A percentile compares a stretch with the other conserved stretches of the same genome.
Conservation (phyloP, 2,888 invertebrate species). For the Poecilobothrus nobilitatus region DNA sequence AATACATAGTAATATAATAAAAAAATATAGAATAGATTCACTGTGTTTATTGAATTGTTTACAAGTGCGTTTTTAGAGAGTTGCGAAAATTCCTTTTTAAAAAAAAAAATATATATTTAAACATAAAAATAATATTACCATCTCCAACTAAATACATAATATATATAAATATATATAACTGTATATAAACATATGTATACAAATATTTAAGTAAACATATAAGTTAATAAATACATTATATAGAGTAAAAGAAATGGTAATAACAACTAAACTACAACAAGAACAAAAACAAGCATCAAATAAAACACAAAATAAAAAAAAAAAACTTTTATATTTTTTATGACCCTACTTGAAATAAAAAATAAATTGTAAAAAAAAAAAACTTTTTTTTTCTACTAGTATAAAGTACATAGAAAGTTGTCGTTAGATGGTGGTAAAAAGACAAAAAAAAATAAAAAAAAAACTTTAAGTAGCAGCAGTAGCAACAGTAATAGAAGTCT, state of each 20-base stretch:
- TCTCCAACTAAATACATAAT: background rate
- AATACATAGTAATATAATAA: no score
- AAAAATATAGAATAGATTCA: background rate
- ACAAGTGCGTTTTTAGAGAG: background rate
- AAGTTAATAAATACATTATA: no score
- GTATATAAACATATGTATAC: no score
- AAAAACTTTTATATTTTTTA: background rate
- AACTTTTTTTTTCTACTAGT: no score
- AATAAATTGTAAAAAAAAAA: background rate
- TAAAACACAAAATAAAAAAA: background rate
- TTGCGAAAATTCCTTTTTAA: background rate
- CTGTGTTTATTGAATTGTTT: conserved; percentile 1
- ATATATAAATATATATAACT: no score
- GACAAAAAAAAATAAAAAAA: no score
- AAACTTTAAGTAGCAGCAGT: no score
- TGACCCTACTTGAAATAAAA: conserved; percentile 6
- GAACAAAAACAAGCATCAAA: background rate
- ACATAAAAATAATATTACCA: background rate
- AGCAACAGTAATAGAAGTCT: no score
- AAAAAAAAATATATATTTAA: background rate
- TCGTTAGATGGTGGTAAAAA: no score
- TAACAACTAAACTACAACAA: background rate
- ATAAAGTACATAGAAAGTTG: no score
- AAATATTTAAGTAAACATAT: no score
- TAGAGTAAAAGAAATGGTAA: background rate